Base-by-base conservation (phyloP, 2,797 vertebrate genomes). In the Ceyx erithaca region DNA sequence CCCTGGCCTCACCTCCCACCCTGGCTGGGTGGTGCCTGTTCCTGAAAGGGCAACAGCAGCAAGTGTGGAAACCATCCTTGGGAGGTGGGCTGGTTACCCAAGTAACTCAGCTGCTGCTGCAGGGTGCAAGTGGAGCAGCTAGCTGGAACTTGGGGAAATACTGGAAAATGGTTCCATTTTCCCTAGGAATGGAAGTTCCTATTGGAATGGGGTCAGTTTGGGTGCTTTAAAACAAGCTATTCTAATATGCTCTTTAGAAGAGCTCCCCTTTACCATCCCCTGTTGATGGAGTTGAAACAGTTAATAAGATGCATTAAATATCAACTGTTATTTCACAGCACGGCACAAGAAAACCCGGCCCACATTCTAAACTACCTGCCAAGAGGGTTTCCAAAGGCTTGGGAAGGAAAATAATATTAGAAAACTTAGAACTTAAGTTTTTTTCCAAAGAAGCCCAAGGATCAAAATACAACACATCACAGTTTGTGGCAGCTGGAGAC, bases 331-430 rank as follows among this genome's bases (percentile, higher is more conserved):
- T 41, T 85, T 61, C 57, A 63, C 57, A 69, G 40, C 15, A 33
- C 4, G 12, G 31, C 17, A 46, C n/a, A 9, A 31, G 33, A 49
- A 69, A 23, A 8, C 1, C 2, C 48, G n/a, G 13, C 30, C 18
- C 55, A 31, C 30, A 30, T 4, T 22, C 37, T 63, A 73, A 80
- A 40, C 35, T 71, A 25, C 11, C 31, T 45, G 55, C 35, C 68
- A 25, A 20, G 45, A 57, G 80, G 37, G 21, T 2, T 7, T 58
- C 35, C 10, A 31, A 30, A 69, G 17, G 15, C 45, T 69, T 35
- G 43, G 52, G 31, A 85, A 76, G 30, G 17, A 62, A 76, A 91
- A n/a, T n/a, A n/a, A n/a, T n/a, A n/a, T n/a, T n/a, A 64, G 22
- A 76, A 72, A 72, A 46, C n/a, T 25, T 48, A 16, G 31, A 73